Base-by-base conservation (phyloP, 1,140 invertebrate genomes). In the Oedothorax gibbosus region DNA sequence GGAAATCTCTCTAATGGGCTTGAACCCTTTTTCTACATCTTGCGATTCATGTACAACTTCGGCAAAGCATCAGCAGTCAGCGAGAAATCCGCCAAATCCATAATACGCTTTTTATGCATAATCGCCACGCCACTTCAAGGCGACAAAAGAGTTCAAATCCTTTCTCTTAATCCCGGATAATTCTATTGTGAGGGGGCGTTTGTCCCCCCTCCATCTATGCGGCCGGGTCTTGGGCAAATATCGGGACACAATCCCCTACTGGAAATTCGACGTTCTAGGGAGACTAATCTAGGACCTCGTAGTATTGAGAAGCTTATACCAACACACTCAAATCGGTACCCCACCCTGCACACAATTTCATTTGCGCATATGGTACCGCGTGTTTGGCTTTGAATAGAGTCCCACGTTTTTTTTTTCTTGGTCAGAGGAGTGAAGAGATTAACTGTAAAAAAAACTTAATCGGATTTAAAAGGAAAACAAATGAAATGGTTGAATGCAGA, bases 81-180 rank as follows among this genome's bases (percentile, higher is more conserved):
- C 66, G 54, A 73, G 65, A 66, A 66, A 73, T 65, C 80, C 56
- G 35, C n/a, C 49, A 82, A 82, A 82, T 82, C 80, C 56, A 62
- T 82, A 82, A 75, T 84, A 84, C 81, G 71, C 60, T 84, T 84
- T 84, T 84, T 84, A 72, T 68, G 81, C 81, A 84, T 84, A 84
- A 84, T 84, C 81, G 81, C 56, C 66, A 60, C 71, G 20, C 71
- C 81, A 84, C 81, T 84, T 76, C 53, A 84, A 62, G 69, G 62
- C 81, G 71, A 84, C 81, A 84, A 84, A 79, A 68, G 71, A 14
- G 15, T 53, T 69, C 49, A 84, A 84, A 84, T 84, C 81, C 81
- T 84, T 84, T 84, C 71, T 76, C 81, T 84, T 84, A 84, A 84
- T 84, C 81, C 81, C 18, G 49, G 15, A 60, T 84, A 76, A 84